Conservation (phyloP, 2,113 vertebrate species). For the Macquaria ambigua region DNA sequence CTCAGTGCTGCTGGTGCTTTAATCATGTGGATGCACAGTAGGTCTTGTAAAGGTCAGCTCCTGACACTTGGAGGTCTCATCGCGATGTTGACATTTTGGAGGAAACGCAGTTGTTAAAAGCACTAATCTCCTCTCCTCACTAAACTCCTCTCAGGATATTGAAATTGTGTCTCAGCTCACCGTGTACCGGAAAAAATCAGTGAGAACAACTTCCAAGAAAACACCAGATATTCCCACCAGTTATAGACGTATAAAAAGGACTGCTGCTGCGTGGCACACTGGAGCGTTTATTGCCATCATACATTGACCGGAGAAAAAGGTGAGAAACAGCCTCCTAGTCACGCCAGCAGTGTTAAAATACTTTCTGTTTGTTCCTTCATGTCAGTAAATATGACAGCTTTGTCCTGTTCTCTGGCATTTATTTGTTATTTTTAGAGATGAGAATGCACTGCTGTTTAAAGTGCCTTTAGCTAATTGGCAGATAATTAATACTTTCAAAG, state of each 20-base stretch:
- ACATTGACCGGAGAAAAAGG: background rate
- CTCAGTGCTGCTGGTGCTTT: conserved; percentile 18
- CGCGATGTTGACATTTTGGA: conserved; percentile 21
- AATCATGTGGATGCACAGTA: background rate
- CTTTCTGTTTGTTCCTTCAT: background rate
- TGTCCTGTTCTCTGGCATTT: background rate
- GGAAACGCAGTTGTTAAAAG: conserved; percentile 6
- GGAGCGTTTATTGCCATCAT: background rate
- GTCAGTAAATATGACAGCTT: background rate
- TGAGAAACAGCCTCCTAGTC: background rate
- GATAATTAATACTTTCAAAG: background rate
- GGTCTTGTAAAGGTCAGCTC: conserved; percentile 24
- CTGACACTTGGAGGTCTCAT: background rate
- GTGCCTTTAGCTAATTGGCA: background rate
- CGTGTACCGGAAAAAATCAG: background rate
- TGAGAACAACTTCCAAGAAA: background rate
- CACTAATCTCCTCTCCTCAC: background rate
- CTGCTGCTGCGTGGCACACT: background rate
- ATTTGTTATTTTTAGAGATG: background rate
- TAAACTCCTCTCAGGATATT: background rate
- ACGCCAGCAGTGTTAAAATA: background rate
- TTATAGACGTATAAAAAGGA: background rate
- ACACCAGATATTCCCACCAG: background rate
- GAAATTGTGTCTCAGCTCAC: background rate
- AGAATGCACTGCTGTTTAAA: background rate